phyloP scores from a whole-genome alignment of 2,797 vertebrate genomes.

The Chloroceryle inda region DNA sequence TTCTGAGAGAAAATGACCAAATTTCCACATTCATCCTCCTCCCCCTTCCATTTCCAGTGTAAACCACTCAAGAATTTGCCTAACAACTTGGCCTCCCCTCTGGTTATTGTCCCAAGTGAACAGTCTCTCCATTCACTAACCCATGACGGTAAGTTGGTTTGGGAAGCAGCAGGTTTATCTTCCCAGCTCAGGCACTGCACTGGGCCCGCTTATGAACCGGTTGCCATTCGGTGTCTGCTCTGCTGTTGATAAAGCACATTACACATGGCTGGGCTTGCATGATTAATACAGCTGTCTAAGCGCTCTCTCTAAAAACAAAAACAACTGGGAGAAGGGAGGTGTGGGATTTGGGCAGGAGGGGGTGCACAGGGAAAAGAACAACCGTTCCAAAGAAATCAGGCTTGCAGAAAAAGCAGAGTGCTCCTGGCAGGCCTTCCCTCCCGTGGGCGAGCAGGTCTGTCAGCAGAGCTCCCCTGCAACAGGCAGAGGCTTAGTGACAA shows the following conservation, averaged over 20 bases:
- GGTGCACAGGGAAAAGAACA: background rate
- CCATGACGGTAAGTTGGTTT: conserved; percentile 60
- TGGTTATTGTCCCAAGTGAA: conserved; percentile 79
- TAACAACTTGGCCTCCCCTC: conserved; percentile 72
- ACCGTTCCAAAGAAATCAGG: conserved; percentile 47
- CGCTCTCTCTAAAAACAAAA: conserved; percentile 73
- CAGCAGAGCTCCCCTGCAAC: background rate
- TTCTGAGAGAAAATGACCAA: background rate
- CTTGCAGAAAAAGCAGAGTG: conserved; percentile 31
- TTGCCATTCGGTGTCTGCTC: conserved; percentile 78
- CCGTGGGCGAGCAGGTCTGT: rapidly evolving
- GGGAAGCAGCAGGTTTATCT: conserved; percentile 79
- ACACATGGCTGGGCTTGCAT: conserved; percentile 82
- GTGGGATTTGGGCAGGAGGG: conserved; percentile 13
- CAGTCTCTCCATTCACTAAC: conserved; percentile 81
- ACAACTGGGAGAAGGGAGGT: conserved; percentile 49
- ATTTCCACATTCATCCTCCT: background rate
- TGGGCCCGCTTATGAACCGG: conserved; percentile 54
- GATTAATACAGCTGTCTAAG: conserved; percentile 82
- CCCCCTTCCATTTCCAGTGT: conserved; percentile 22
- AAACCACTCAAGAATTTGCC: conserved; percentile 60
- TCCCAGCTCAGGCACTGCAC: conserved; percentile 71
- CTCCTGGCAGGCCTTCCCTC: background rate
- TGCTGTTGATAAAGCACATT: conserved; percentile 82
- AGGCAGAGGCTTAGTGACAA: background rate